Evolutionary conservation across 1,140 invertebrate species (phyloP).

Genomic region (Cotesia typhae): DNA sequence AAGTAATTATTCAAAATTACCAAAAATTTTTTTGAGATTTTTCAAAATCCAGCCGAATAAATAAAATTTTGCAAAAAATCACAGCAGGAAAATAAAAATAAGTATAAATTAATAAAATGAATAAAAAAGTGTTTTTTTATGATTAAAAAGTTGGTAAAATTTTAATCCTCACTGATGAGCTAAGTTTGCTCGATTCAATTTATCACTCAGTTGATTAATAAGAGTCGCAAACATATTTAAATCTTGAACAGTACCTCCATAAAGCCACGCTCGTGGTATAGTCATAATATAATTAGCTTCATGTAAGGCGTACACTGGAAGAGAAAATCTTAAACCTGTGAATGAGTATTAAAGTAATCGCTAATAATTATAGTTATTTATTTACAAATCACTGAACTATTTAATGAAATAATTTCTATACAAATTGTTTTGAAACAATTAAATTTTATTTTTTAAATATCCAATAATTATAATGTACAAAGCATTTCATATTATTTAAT

Average conservation of each 20-base stretch:
- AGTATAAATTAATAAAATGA: too few species aligned
- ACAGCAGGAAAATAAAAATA: too few species aligned
- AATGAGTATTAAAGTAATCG: constrained; percentile 81
- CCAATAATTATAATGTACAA: constrained; percentile 8
- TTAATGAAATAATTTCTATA: constrained; percentile 3
- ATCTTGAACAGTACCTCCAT: constrained; percentile 68
- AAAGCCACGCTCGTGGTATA: constrained; percentile 73
- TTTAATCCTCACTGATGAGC: constrained; percentile 67
- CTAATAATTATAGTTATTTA: constrained; percentile 69
- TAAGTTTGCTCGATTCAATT: constrained; percentile 72
- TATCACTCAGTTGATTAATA: constrained; percentile 69
- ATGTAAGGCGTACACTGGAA: constrained; percentile 71
- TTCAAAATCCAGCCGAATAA: too few species aligned
- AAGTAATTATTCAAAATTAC: too few species aligned
- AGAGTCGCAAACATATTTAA: constrained; percentile 71
- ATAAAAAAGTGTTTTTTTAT: too few species aligned
- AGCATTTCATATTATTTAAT: constrained; percentile 11
- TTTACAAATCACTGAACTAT: constrained; percentile 30
- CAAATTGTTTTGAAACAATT: neutral
- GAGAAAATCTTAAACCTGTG: constrained; percentile 74
- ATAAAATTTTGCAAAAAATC: too few species aligned
- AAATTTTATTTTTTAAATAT: constrained; percentile 19
- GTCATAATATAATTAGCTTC: constrained; percentile 75
- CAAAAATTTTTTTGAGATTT: too few species aligned
- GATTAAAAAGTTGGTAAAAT: constrained; percentile 10